These are phyloP conservation scores for Pemphredon lugubris DNA, from an alignment of 2,888 invertebrate genomes.

Conservation along the genomic window DNA sequence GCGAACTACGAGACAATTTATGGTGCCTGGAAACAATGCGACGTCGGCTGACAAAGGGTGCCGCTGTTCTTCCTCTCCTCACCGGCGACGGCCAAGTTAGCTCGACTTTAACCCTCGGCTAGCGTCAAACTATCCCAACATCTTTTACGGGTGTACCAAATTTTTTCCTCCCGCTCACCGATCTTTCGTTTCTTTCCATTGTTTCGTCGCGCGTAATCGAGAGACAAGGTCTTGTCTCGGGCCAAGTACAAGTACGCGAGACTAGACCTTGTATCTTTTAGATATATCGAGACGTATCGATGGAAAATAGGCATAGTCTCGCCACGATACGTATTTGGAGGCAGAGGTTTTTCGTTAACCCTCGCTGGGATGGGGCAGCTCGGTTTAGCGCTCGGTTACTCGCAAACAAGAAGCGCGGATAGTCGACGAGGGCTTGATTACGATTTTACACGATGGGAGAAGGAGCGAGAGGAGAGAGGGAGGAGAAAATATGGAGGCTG, in stretches of 20 bases:
- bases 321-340: too few species aligned
- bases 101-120: constrained; percentile 46
- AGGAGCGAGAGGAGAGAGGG: not conserved
- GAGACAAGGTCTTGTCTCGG: too few species aligned
- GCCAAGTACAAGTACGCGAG: too few species aligned
- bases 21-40: constrained; percentile 74
- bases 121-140: too few species aligned
- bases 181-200: constrained; percentile 13
- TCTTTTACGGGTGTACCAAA: constrained; percentile 43
- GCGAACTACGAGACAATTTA: constrained; percentile 73
- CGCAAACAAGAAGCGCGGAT: constrained; percentile 1
- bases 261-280: too few species aligned
- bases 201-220: constrained; percentile 18
- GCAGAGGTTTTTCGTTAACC: too few species aligned
- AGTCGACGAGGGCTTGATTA: too few species aligned
- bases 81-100: constrained; percentile 57
- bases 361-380: too few species aligned
- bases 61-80: constrained; percentile 41
- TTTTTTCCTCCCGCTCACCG: constrained; percentile 12
- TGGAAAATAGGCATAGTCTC: too few species aligned
- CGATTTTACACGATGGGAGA: too few species aligned
- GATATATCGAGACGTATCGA: constrained; percentile 3
- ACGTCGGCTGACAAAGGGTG: constrained; percentile 66
- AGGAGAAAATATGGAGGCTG: not conserved
- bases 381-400: too few species aligned